phyloP scores from a whole-genome alignment of 1,140 invertebrate species.

The Diachasma alloeum region DNA sequence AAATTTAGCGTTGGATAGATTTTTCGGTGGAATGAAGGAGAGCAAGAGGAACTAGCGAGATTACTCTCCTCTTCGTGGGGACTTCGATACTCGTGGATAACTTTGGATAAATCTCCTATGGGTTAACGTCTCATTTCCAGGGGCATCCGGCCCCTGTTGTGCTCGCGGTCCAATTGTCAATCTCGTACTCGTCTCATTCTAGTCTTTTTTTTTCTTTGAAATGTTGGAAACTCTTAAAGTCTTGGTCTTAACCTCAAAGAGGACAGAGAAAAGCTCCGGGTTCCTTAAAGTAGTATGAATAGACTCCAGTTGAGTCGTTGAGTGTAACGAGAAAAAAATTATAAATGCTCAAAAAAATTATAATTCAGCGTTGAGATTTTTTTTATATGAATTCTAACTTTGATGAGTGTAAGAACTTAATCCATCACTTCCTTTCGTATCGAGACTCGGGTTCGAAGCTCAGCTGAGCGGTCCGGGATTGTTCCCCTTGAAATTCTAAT shows the following conservation, averaged over 20 bases:
- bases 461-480: too few species aligned
- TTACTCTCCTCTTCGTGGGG: slow-evolving; percentile 40
- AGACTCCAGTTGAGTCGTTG: too few species aligned
- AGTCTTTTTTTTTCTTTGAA: not conserved
- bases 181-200: not conserved
- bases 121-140: not conserved
- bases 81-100: slow-evolving; percentile 15
- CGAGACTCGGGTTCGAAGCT: too few species aligned
- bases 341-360: too few species aligned
- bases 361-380: too few species aligned
- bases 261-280: too few species aligned
- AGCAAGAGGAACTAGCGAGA: slow-evolving; percentile 45
- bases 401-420: too few species aligned
- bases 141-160: not conserved
- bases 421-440: too few species aligned
- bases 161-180: not conserved
- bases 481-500: too few species aligned
- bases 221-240: not conserved
- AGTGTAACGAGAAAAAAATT: too few species aligned
- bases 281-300: too few species aligned
- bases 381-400: too few species aligned
- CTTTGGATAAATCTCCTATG: not conserved
- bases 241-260: not conserved
- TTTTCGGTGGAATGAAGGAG: slow-evolving; percentile 31
- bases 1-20: slow-evolving; percentile 58